Conservation (phyloP, 2,113 vertebrate genomes). For the Crotalus helleri region DNA sequence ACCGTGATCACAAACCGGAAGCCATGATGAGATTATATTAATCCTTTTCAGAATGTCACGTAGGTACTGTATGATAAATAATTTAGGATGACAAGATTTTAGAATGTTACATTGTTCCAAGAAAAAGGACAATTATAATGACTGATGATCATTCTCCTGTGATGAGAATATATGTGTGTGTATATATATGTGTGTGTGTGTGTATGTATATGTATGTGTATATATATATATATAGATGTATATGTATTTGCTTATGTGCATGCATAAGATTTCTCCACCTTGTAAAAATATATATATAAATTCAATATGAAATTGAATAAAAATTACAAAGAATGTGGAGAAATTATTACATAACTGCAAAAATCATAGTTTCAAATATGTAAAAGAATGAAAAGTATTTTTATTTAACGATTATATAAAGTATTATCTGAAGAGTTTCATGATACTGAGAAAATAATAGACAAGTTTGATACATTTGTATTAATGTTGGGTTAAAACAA, state of each 20-base stretch:
- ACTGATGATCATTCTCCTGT: background rate
- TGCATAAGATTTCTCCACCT: background rate
- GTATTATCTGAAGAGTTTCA: slow-evolving; percentile 40
- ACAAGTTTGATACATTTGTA: slow-evolving; percentile 37
- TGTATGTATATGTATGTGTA: too few relatives aligned
- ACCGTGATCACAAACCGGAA: too few relatives aligned
- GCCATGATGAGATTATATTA: background rate
- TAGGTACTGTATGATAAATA: background rate
- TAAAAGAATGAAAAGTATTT: slow-evolving; percentile 36
- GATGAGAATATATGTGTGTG: background rate
- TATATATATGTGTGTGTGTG: too few relatives aligned
- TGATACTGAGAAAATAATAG: slow-evolving; percentile 29
- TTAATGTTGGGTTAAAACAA: slow-evolving; percentile 46
- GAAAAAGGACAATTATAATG: background rate
- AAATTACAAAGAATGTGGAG: slow-evolving; percentile 45
- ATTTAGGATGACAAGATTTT: background rate
- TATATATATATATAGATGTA: background rate
- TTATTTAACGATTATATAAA: slow-evolving; percentile 44
- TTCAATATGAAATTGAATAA: slow-evolving; percentile 32
- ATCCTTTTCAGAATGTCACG: background rate
- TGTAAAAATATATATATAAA: background rate
- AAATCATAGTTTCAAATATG: slow-evolving; percentile 52
- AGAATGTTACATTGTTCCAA: background rate
- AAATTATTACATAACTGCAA: slow-evolving; percentile 43
- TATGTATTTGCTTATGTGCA: slow-evolving; percentile 2